Percentiles rank a stretch among this genome's conserved stretches.
phyloP scores from a whole-genome alignment of 1,140 invertebrate genomes.

The Zaprionus ornatus region DNA sequence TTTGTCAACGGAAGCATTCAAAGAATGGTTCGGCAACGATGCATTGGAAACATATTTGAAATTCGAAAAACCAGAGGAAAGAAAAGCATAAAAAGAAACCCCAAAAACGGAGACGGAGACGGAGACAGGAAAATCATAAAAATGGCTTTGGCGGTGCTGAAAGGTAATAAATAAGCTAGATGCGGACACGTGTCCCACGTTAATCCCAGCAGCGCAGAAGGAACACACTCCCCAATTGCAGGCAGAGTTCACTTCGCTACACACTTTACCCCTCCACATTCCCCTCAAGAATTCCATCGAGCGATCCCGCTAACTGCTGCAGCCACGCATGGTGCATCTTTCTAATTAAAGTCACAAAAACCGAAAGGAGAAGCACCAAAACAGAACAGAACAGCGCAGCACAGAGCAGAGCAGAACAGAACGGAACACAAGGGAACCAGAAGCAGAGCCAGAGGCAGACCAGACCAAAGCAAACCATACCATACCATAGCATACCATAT shows the following conservation, averaged over 20 bases:
- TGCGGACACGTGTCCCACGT: constrained; percentile 75
- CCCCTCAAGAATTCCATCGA: constrained; percentile 1
- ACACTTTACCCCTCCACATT: background rate
- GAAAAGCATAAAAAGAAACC: constrained; percentile 34
- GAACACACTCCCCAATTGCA: constrained; percentile 29
- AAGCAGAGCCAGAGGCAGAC: constrained; percentile 3
- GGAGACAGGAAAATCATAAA: constrained; percentile 56
- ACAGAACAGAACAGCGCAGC: background rate
- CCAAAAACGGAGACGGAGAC: constrained; percentile 26
- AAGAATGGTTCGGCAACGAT: constrained; percentile 22
- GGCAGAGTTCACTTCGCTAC: background rate
- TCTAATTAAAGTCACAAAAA: constrained; percentile 69
- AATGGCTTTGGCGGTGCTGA: constrained; percentile 55
- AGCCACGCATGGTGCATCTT: constrained; percentile 67
- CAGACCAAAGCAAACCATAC: constrained; percentile 21
- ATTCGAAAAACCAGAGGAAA: background rate
- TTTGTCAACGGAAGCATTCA: constrained; percentile 10
- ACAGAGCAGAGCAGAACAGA: background rate
- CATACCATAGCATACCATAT: constrained; percentile 16
- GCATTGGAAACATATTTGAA: constrained; percentile 43
- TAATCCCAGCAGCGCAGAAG: constrained; percentile 51
- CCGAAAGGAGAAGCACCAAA: constrained; percentile 26
- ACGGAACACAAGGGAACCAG: background rate
- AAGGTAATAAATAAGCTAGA: constrained; percentile 80
- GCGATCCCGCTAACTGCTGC: constrained; percentile 42